Percentiles rank a stretch among this genome's conserved stretches.
Conservation (phyloP, 64 coral and sea anemone genomes). For the Porites lutea region DNA sequence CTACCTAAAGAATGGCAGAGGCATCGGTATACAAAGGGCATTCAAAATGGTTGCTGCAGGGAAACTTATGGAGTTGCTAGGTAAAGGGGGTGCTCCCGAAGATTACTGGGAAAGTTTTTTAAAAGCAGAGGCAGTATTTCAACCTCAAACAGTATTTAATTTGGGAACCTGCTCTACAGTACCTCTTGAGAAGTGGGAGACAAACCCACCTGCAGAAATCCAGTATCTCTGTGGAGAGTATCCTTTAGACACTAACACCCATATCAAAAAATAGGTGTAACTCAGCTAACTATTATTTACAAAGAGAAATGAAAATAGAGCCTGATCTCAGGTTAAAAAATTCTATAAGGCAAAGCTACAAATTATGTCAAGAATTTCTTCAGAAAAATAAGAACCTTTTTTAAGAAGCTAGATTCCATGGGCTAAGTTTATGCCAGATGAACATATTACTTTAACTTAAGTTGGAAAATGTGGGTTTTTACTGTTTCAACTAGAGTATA, state of each 20-base stretch:
- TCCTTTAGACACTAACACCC: neutral
- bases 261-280: neutral
- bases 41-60: constrained; percentile 24
- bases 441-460: too few relatives aligned
- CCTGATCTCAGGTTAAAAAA: too few relatives aligned
- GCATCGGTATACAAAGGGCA: constrained; percentile 63
- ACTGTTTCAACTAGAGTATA: too few relatives aligned
- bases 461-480: too few relatives aligned
- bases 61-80: neutral
- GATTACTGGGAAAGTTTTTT: constrained; percentile 48
- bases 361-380: too few relatives aligned
- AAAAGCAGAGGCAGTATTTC: constrained; percentile 29
- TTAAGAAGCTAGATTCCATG: too few relatives aligned
- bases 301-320: too few relatives aligned
- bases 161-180: constrained; percentile 17
- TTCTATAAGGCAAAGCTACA: too few relatives aligned
- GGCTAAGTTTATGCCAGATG: too few relatives aligned
- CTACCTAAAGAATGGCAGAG: constrained; percentile 36
- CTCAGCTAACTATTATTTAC: too few relatives aligned
- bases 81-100: constrained; percentile 10
- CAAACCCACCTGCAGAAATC: constrained; percentile 1
- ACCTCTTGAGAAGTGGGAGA: constrained; percentile 15
- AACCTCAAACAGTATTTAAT: constrained; percentile 50
- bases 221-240: constrained; percentile 53
- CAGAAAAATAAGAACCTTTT: too few relatives aligned